phyloP scores from a whole-genome alignment of 2,113 vertebrate species.

The Oostethus manadensis region DNA sequence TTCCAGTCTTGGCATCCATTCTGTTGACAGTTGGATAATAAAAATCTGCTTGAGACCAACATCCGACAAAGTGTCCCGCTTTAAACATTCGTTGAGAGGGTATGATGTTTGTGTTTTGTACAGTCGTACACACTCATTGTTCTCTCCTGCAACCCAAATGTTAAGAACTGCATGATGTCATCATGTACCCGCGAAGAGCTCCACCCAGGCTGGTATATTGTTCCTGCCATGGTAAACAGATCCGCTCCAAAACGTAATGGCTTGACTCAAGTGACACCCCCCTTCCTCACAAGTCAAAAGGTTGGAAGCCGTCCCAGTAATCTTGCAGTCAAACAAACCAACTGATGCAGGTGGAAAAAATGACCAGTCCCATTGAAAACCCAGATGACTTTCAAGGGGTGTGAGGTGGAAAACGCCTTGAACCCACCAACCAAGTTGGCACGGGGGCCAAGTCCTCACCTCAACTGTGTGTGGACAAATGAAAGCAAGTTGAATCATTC shows the following conservation, averaged over 20 bases:
- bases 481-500: neutral
- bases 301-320: neutral
- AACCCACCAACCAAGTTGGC: neutral
- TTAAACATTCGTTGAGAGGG: too few relatives aligned
- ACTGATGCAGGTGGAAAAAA: neutral
- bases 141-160: too few relatives aligned
- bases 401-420: neutral
- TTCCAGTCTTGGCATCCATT: too few relatives aligned
- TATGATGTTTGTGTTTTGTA: too few relatives aligned
- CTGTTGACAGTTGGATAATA: too few relatives aligned
- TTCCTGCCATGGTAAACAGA: slow-evolving; percentile 1
- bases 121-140: too few relatives aligned
- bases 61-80: too few relatives aligned
- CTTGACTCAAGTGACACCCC: neutral
- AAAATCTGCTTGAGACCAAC: too few relatives aligned
- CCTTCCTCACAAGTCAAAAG: too few relatives aligned
- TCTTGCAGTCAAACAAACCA: neutral
- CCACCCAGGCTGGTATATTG: neutral
- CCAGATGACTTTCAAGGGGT: neutral
- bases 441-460: neutral
- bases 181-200: neutral
- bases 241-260: neutral
- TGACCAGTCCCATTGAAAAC: neutral
- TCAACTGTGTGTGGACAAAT: neutral
- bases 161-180: neutral